Percentiles rank a stretch among this genome's conserved stretches.
These are phyloP conservation scores for Sesia apiformis DNA, from an alignment of 2,888 invertebrate species.

Conservation along the genomic window DNA sequence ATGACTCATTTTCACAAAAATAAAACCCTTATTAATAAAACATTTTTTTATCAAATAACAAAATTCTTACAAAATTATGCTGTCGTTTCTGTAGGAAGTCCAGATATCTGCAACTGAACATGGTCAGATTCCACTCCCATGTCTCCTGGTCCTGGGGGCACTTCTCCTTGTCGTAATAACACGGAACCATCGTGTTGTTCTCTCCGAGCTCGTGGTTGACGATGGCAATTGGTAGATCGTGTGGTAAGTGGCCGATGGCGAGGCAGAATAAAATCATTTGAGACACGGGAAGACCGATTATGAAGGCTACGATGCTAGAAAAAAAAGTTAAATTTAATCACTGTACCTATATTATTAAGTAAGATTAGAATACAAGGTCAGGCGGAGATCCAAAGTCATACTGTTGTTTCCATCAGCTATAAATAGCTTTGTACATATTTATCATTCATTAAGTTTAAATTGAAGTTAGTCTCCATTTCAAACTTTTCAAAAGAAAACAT, in stretches of 20 bases:
- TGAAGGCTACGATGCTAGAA: conserved; percentile 85
- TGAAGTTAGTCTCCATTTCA: too few species aligned
- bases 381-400: too few species aligned
- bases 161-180: conserved; percentile 56
- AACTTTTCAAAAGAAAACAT: too few species aligned
- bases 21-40: too few species aligned
- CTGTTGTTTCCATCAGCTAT: too few species aligned
- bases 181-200: conserved; percentile 56
- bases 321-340: background rate
- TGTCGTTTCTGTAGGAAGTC: conserved; percentile 79
- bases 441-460: too few species aligned
- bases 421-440: too few species aligned
- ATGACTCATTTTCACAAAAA: background rate
- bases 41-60: background rate
- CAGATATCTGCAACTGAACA: conserved; percentile 86
- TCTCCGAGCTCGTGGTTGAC: conserved; percentile 84
- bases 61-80: conserved; percentile 76
- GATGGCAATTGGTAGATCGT: conserved; percentile 83
- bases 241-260: conserved; percentile 91
- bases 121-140: conserved; percentile 70
- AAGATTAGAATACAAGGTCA: too few species aligned
- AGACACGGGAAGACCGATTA: conserved; percentile 87
- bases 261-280: conserved; percentile 92
- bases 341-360: too few species aligned
- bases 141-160: conserved; percentile 67